These are phyloP conservation scores for Entosphenus tridentatus DNA, from an alignment of 2,113 vertebrate species.

Conservation along the genomic window DNA sequence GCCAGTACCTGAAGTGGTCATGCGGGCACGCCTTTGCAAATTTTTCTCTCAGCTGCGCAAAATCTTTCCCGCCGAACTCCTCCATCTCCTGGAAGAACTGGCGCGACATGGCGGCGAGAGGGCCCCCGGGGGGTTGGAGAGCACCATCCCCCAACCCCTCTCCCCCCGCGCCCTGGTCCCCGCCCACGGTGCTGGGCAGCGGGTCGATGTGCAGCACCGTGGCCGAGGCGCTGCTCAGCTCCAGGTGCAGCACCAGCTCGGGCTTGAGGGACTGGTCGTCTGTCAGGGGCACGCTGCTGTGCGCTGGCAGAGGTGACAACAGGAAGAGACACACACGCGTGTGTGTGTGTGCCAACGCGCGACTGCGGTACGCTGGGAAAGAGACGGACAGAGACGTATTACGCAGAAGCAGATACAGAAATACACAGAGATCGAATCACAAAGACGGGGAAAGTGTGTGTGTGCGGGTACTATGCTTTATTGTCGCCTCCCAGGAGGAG, in stretches of 20 bases:
- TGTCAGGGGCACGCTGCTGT: no score
- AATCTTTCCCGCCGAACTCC: constrained; percentile 49
- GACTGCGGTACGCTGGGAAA: not conserved
- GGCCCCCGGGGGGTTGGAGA: not conserved
- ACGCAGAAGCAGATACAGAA: not conserved
- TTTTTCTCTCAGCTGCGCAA: constrained; percentile 28
- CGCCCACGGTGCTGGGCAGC: constrained; percentile 11
- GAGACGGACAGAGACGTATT: not conserved
- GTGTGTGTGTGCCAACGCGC: not conserved
- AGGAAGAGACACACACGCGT: not conserved
- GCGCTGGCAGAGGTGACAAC: no score
- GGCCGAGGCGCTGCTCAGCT: constrained; percentile 43
- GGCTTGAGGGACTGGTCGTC: constrained; percentile 29
- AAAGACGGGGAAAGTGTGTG: no score
- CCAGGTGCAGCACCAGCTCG: constrained; percentile 38
- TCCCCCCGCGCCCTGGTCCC: constrained; percentile 8
- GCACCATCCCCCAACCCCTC: not conserved
- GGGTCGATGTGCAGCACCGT: constrained; percentile 35
- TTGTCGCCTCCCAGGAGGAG: not conserved
- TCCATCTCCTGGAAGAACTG: constrained; percentile 44
- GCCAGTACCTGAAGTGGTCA: constrained; percentile 42
- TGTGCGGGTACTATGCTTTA: no score
- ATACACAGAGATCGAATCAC: not conserved
- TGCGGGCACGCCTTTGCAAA: constrained; percentile 49
- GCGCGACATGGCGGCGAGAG: constrained; percentile 26